Conservation (phyloP, 2,888 invertebrate genomes). For the Gortyna flavago region DNA sequence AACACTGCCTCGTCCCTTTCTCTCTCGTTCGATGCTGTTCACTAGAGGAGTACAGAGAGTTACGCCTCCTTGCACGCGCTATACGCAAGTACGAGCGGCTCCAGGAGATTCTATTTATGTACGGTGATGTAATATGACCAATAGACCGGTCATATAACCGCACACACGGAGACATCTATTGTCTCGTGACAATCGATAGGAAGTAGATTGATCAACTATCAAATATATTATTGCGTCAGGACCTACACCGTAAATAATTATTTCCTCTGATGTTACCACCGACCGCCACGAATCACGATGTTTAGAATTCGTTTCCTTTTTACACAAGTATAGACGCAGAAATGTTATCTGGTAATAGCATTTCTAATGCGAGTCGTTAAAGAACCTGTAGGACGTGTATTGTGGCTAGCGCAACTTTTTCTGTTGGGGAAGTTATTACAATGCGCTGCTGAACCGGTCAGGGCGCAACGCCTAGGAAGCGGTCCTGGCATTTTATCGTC, state of each 20-base stretch:
- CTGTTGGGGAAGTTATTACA: constrained; percentile 78
- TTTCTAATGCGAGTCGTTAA: constrained; percentile 71
- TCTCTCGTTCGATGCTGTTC: constrained; percentile 77
- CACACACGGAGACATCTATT: constrained; percentile 73
- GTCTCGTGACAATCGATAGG: constrained; percentile 70
- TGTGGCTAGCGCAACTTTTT: constrained; percentile 76
- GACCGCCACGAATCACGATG: too few relatives aligned
- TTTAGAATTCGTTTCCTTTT: constrained; percentile 64
- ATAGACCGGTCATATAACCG: constrained; percentile 78
- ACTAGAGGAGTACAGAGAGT: constrained; percentile 84
- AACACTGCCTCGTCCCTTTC: constrained; percentile 87
- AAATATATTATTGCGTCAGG: constrained; percentile 60
- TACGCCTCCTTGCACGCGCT: constrained; percentile 85
- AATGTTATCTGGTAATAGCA: constrained; percentile 64
- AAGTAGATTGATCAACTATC: constrained; percentile 66
- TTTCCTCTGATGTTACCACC: constrained; percentile 55
- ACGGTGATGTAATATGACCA: constrained; percentile 85
- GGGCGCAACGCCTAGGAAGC: constrained; percentile 75
- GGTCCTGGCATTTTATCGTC: constrained; percentile 75
- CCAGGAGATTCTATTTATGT: constrained; percentile 89
- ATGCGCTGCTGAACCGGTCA: constrained; percentile 79
- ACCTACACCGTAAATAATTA: constrained; percentile 58
- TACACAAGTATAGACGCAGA: constrained; percentile 50
- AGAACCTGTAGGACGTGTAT: constrained; percentile 68
- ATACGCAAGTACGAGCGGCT: constrained; percentile 81